These are phyloP conservation scores for Bucco capensis DNA, from an alignment of 2,113 vertebrate genomes.

Conservation along the genomic window DNA sequence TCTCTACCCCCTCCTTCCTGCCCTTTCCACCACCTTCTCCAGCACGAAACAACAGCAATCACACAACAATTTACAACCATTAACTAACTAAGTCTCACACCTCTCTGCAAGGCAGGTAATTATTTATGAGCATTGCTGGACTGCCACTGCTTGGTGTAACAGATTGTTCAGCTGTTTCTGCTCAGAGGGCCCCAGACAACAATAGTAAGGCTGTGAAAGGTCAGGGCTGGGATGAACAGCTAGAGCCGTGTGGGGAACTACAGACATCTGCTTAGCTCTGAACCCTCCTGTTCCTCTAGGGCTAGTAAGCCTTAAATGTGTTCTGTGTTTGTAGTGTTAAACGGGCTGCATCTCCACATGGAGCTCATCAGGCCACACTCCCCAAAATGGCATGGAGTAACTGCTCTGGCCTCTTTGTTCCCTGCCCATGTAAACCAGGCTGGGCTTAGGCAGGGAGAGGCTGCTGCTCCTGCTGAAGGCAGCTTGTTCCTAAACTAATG, in stretches of 20 bases:
- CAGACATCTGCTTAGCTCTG: constrained; percentile 5
- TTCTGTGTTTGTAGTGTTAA: neutral
- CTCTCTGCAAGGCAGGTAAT: neutral
- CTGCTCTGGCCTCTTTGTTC: neutral
- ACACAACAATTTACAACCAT: neutral
- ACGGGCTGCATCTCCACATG: accelerated
- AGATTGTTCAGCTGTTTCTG: constrained; percentile 17
- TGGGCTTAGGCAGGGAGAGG: neutral
- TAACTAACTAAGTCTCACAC: neutral
- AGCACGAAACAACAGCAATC: neutral
- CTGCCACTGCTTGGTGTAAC: neutral
- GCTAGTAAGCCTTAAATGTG: neutral
- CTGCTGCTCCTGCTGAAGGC: neutral
- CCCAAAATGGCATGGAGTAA: accelerated
- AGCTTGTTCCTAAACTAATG: neutral
- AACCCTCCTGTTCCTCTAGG: neutral
- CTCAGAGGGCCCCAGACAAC: neutral
- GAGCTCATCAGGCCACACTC: neutral
- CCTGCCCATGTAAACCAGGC: neutral
- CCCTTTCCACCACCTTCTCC: neutral
- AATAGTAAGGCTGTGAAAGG: neutral
- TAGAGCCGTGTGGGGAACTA: neutral
- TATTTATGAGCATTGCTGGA: neutral
- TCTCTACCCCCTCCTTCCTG: neutral
- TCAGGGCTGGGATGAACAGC: neutral